Base-by-base conservation (phyloP, 2,113 vertebrate species). In the Zosterops hypoxanthus region DNA sequence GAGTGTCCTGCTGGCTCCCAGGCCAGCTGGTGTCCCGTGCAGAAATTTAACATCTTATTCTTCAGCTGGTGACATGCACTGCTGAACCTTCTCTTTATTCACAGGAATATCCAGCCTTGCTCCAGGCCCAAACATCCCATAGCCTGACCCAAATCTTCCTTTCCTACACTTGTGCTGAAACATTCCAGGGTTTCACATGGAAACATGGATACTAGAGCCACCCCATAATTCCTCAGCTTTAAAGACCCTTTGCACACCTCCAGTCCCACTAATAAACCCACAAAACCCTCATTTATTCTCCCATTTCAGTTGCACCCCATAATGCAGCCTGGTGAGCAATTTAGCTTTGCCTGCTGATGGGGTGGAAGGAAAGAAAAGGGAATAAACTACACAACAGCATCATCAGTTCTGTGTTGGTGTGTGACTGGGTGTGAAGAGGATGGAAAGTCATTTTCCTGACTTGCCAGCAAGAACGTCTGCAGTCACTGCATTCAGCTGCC, bases 41-140 rank as follows among this genome's bases (percentile, higher is more conserved):
- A 73, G 70, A 24, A n/a, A 21, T 65, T 22, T 47, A 29, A 12
- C 12, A n/a, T 36, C 9, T 33, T 3, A 4, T 57, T 76, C 75
- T 75, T 42, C 75, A 79, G 36, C 18, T 20, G 66, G 2, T 29
- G 25, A 88, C 88, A 61, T 11, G 4, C 16, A 36, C 24, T 49
- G 13, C 17, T 66, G 44, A 60, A 16, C 12, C 9, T 60, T 61
- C 55, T 36, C 23, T 76, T 65, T 49, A 42, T 26, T 33, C 20
- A 39, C 2, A 8, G 53, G 4, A 77, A n/a, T 2, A 60, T 5
- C 39, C 24, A 66, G 8, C 34, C 34, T 42, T 73, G 33, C 55
- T 63, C 10, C 8, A 39, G 25, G 29, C 23, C 44, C 28, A 42
- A 13, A 18, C 1, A 1, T 10, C 34, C 19, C 1, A 7, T 0